phyloP scores from a whole-genome alignment of 2,113 vertebrate genomes.

The Cardinalis cardinalis region DNA sequence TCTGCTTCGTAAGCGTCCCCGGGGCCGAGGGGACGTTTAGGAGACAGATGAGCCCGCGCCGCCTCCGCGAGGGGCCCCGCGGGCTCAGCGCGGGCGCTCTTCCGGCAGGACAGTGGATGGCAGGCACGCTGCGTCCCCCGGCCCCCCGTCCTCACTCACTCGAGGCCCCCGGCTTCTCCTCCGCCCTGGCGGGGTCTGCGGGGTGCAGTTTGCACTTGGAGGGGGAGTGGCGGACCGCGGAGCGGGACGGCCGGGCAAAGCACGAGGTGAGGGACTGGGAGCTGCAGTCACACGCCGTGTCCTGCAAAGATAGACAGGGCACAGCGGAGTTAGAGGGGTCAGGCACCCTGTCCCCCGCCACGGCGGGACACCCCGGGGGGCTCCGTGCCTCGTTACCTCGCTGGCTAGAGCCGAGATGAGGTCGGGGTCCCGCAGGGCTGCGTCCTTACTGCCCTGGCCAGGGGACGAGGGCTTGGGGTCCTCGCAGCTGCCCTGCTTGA shows the following conservation, averaged over 20 bases:
- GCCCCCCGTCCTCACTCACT: slow-evolving; percentile 70
- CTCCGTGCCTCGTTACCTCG: slow-evolving; percentile 75
- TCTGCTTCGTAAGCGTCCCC: slow-evolving; percentile 52
- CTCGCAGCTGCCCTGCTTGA: slow-evolving; percentile 80
- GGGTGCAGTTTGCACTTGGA: slow-evolving; percentile 89
- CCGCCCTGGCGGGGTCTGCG: slow-evolving; percentile 71
- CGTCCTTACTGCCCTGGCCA: slow-evolving; percentile 66
- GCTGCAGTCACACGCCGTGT: slow-evolving; percentile 89
- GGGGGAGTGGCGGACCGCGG: slow-evolving; percentile 79
- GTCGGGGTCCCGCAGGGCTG: slow-evolving; percentile 65
- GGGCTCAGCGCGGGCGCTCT: not conserved
- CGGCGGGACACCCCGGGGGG: not conserved
- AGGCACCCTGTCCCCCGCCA: not conserved
- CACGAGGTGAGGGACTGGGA: slow-evolving; percentile 88
- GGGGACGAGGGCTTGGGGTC: slow-evolving; percentile 69
- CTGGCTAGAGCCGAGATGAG: slow-evolving; percentile 52
- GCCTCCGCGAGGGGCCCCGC: not conserved
- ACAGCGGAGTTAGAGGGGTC: not conserved
- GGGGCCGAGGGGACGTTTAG: slow-evolving; percentile 18
- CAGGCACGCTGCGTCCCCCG: slow-evolving; percentile 1
- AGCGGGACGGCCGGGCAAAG: slow-evolving; percentile 81
- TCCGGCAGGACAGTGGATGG: slow-evolving; percentile 17
- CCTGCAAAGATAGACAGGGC: slow-evolving; percentile 72
- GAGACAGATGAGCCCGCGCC: slow-evolving; percentile 30
- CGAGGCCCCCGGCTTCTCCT: slow-evolving; percentile 73